These are phyloP conservation scores for Phoebastria nigripes DNA, from an alignment of 2,797 vertebrate genomes.

Conservation along the genomic window DNA sequence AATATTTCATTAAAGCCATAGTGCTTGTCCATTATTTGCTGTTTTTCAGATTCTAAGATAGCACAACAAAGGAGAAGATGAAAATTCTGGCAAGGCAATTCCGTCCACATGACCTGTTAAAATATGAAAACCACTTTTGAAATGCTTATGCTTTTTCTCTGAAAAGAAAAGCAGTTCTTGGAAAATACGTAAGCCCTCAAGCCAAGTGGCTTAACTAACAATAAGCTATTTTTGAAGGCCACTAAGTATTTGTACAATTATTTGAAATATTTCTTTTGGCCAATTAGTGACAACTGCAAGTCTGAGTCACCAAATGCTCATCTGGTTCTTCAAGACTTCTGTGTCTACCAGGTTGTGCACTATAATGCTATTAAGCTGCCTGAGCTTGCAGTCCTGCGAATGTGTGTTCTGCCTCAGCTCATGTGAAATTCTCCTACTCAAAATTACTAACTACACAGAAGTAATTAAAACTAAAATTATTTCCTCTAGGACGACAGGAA, in stretches of 20 bases:
- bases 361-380: background rate
- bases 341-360: background rate
- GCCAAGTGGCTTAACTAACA: background rate
- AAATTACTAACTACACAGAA: background rate
- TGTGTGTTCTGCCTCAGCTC: background rate
- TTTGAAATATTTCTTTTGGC: background rate
- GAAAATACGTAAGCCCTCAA: background rate
- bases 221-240: background rate
- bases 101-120: slow-evolving; percentile 94
- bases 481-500: too few relatives aligned
- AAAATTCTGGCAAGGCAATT: slow-evolving; percentile 93
- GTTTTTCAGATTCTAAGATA: slow-evolving; percentile 95
- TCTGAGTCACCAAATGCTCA: background rate
- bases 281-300: background rate
- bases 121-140: background rate
- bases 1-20: slow-evolving; percentile 98
- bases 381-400: background rate
- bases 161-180: background rate
- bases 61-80: slow-evolving; percentile 95
- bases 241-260: background rate
- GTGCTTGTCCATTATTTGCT: slow-evolving; percentile 96
- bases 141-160: background rate
- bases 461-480: background rate
- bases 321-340: background rate
- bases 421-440: background rate